These are phyloP conservation scores for Hartigia nigra DNA, from an alignment of 2,888 invertebrate species.

Conservation along the genomic window DNA sequence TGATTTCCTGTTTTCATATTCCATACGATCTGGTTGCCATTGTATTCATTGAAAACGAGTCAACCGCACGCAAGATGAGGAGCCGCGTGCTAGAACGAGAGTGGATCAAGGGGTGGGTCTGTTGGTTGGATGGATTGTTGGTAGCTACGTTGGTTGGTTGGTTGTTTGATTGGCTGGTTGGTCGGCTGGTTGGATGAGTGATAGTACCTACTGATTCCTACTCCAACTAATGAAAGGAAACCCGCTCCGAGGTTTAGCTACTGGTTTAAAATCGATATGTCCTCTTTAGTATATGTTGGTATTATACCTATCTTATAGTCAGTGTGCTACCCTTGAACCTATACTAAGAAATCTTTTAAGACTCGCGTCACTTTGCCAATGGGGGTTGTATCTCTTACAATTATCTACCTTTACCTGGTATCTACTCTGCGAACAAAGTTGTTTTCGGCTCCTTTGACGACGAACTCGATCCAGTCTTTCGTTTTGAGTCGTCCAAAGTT, in stretches of 20 bases:
- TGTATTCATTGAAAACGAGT: constrained; percentile 66
- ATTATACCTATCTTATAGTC: constrained; percentile 23
- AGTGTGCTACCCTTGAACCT: constrained; percentile 13
- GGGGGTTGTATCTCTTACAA: background rate
- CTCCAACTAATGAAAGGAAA: constrained; percentile 66
- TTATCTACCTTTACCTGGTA: background rate
- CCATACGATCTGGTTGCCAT: constrained; percentile 64
- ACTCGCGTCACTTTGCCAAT: constrained; percentile 13
- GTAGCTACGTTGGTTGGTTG: constrained; percentile 42
- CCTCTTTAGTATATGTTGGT: constrained; percentile 43
- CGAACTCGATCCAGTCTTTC: constrained; percentile 2
- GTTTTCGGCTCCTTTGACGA: constrained; percentile 4
- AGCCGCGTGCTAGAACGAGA: constrained; percentile 53
- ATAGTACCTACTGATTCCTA: constrained; percentile 46
- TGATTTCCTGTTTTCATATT: constrained; percentile 66
- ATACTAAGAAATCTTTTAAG: constrained; percentile 38
- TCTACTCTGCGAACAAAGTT: background rate
- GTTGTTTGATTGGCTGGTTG: constrained; percentile 50
- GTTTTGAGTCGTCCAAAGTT: background rate
- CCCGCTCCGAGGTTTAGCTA: constrained; percentile 57
- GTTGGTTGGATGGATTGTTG: background rate
- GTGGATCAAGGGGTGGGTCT: constrained; percentile 48
- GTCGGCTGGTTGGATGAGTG: constrained; percentile 56
- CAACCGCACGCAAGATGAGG: constrained; percentile 65
- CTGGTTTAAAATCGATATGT: constrained; percentile 61